phyloP scores from a whole-genome alignment of 2,888 invertebrate genomes.

The Meghimatium bilineatum region DNA sequence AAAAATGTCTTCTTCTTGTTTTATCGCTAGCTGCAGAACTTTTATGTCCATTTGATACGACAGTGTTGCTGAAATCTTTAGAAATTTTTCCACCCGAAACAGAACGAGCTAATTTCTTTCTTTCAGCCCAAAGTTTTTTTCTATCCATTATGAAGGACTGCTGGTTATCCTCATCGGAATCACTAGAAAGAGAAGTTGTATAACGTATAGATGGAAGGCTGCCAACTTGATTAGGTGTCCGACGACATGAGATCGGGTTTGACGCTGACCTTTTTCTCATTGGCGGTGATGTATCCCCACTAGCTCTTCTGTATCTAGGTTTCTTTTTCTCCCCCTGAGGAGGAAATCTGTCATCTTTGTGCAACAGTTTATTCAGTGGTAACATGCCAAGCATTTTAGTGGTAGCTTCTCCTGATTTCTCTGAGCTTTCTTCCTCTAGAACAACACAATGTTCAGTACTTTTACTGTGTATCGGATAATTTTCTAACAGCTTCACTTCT shows the following conservation, averaged over 20 bases:
- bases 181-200: conserved; percentile 33
- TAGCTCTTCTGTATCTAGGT: conserved; percentile 20
- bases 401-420: conserved; percentile 22
- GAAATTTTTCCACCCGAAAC: conserved; percentile 32
- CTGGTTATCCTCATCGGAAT: conserved; percentile 42
- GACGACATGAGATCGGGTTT: conserved; percentile 21
- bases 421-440: conserved; percentile 44
- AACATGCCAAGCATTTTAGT: conserved; percentile 27
- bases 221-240: neutral
- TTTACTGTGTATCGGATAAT: conserved; percentile 49
- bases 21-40: neutral
- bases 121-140: conserved; percentile 39
- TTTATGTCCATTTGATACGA: neutral
- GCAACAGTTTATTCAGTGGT: conserved; percentile 33
- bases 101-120: conserved; percentile 41
- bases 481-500: conserved; percentile 51
- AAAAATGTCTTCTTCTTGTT: conserved; percentile 37
- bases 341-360: neutral
- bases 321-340: conserved; percentile 32
- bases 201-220: conserved; percentile 43
- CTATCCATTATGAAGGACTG: conserved; percentile 36
- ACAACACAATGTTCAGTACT: conserved; percentile 47
- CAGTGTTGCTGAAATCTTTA: conserved; percentile 11
- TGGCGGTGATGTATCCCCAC: conserved; percentile 10
- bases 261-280: conserved; percentile 46